Evolutionary conservation across 2,113 vertebrate genomes (phyloP).

Genomic region (Rhagologus leucostigma): DNA sequence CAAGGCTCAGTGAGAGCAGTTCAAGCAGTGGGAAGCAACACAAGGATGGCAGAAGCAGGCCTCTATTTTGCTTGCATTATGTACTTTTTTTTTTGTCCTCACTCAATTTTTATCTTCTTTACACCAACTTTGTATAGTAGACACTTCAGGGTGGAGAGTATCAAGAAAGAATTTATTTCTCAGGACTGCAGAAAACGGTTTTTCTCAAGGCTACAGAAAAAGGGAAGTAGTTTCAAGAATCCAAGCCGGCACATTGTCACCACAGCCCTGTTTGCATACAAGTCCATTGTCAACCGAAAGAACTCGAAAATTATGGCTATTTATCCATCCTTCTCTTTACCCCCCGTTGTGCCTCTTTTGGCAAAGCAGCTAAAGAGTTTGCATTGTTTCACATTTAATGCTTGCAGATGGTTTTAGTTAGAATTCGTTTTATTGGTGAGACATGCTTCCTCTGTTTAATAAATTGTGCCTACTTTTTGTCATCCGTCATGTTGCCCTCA

Average conservation of each 20-base stretch:
- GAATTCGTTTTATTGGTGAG: slow-evolving; percentile 24
- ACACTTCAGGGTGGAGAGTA: background rate
- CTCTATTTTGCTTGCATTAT: background rate
- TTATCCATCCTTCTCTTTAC: background rate
- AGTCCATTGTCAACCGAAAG: background rate
- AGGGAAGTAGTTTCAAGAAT: background rate
- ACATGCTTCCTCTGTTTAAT: slow-evolving; percentile 24
- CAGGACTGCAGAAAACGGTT: background rate
- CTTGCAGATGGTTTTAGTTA: slow-evolving; percentile 35
- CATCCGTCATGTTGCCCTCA: background rate
- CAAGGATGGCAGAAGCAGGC: background rate
- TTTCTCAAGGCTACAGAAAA: background rate
- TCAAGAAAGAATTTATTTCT: background rate
- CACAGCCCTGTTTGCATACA: background rate
- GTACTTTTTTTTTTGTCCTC: too few relatives aligned
- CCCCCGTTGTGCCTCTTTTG: background rate
- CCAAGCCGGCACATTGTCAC: background rate
- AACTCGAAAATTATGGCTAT: slow-evolving; percentile 5
- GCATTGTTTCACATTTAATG: slow-evolving; percentile 13
- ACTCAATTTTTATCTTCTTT: background rate
- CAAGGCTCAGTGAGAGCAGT: fast-evolving
- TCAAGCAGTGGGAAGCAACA: background rate
- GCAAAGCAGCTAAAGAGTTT: background rate
- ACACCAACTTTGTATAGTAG: background rate
- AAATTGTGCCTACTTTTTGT: slow-evolving; percentile 12